phyloP scores from a whole-genome alignment of 92 coral and sea anemone genomes.

The Hydrozoanthus gracilis region DNA sequence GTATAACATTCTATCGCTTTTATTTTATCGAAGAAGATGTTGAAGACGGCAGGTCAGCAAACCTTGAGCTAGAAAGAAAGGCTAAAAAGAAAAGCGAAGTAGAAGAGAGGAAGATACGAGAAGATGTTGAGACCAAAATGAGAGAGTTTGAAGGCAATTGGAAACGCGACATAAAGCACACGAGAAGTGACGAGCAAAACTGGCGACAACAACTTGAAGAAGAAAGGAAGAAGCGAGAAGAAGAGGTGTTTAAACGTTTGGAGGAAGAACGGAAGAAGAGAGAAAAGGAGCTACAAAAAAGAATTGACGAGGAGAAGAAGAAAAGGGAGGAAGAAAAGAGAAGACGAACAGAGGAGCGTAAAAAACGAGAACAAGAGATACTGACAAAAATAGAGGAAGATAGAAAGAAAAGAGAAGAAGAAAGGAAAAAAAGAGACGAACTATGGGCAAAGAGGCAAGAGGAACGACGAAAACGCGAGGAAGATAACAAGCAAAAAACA shows the following conservation, averaged over 20 bases:
- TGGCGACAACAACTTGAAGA: not conserved
- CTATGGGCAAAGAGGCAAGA: not conserved
- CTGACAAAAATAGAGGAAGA: constrained; percentile 22
- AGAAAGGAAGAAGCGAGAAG: constrained; percentile 35
- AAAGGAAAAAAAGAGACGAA: constrained; percentile 5
- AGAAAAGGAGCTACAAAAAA: constrained; percentile 7
- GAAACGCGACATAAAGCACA: constrained; percentile 7
- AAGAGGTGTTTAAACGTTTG: not conserved
- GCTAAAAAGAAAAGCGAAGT: not conserved
- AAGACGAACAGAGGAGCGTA: constrained; percentile 35
- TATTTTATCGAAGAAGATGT: no score
- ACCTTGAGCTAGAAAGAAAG: constrained; percentile 6
- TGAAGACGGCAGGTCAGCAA: no score
- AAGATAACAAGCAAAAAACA: not conserved
- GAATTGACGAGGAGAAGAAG: constrained; percentile 4
- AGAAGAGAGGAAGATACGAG: constrained; percentile 17
- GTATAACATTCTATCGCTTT: not conserved
- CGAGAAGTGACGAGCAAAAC: not conserved
- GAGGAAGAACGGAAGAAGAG: constrained; percentile 26
- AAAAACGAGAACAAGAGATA: constrained; percentile 31
- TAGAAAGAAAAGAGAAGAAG: not conserved
- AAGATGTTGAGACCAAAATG: constrained; percentile 34
- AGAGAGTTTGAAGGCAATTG: constrained; percentile 20
- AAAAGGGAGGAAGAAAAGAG: constrained; percentile 31
- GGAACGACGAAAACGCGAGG: constrained; percentile 3